Base-by-base conservation (phyloP, 2,888 invertebrate genomes). In the Ochropleura leucogaster region DNA sequence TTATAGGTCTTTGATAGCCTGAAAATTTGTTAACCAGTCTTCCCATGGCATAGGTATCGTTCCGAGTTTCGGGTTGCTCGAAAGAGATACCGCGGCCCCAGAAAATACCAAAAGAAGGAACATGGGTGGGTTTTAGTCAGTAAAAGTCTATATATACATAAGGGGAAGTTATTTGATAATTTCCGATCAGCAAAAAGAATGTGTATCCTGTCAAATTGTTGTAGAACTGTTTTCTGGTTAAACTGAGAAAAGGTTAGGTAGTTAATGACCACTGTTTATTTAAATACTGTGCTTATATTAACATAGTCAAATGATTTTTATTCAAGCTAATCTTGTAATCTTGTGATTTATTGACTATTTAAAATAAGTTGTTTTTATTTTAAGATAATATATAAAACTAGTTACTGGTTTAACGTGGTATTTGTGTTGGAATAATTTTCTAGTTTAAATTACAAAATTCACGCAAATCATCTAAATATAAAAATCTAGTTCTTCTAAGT, bases 271-370 rank as follows among this genome's bases (percentile, higher is more conserved):
- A 44, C 44, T 87, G 16, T 62, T 57, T 68, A 70, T 71, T 63
- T 74, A 10, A 65, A 57, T 72, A 66, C 47, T 63, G 1, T n/a
- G n/a, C 12, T 60, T 70, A 16, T 10, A 64, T 83, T 79, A 68
- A 67, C 67, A 64, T 46, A 62, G 2, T 10, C 1, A 16, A 63
- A 68, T 67, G 18, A 49, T 51, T 64, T 44, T 46, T 59, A 59
- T 46, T 44, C 7, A 55, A 47, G 47, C 12, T 20, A 77, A 40
- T 51, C 46, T 51, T 57, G 49, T 51, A 42, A 55, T 42, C 44
- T 60, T 40, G 18, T 49, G 68, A 74, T 80, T 66, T 79, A 68
- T 67, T 46, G 1, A 49, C 7, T 20, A 30, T 62, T 59, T 74
- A 51, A 42, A 5, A 42, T 55, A 18, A 55, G 6, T 71, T 55